A percentile compares a stretch with the other conserved stretches of the same genome.
Evolutionary conservation across 2,797 vertebrate genomes (phyloP).

Genomic region (Propithecus perrieri): DNA sequence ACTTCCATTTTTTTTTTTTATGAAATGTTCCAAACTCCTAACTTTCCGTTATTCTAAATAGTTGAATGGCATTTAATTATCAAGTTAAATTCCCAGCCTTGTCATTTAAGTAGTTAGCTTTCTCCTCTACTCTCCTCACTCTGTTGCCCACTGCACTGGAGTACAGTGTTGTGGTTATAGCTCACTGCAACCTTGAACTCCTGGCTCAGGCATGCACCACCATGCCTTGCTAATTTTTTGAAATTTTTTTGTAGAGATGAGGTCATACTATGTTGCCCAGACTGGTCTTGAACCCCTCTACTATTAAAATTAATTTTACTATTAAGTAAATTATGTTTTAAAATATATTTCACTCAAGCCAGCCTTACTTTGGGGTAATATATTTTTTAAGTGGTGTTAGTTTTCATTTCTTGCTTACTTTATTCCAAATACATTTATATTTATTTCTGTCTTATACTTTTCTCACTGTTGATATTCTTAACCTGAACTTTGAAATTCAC

Average conservation of each 20-base stretch:
- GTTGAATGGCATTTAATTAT: background rate
- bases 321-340: slow-evolving; percentile 4
- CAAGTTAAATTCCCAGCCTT: background rate
- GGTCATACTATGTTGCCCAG: background rate
- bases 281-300: background rate
- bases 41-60: background rate
- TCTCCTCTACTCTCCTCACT: background rate
- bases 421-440: background rate
- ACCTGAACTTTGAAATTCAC: background rate
- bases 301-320: slow-evolving; percentile 39
- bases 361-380: background rate
- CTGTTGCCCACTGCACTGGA: background rate
- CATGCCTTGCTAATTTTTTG: background rate
- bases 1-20: background rate
- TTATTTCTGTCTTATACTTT: slow-evolving; percentile 23
- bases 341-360: background rate
- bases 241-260: background rate
- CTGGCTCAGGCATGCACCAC: background rate
- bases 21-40: background rate
- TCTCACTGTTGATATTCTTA: slow-evolving; percentile 4
- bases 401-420: background rate
- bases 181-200: background rate
- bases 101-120: background rate
- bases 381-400: background rate
- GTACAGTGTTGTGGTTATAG: too few species aligned